phyloP scores from a whole-genome alignment of 64 coral and sea anemone species.

The Astreopora myriophthalma region DNA sequence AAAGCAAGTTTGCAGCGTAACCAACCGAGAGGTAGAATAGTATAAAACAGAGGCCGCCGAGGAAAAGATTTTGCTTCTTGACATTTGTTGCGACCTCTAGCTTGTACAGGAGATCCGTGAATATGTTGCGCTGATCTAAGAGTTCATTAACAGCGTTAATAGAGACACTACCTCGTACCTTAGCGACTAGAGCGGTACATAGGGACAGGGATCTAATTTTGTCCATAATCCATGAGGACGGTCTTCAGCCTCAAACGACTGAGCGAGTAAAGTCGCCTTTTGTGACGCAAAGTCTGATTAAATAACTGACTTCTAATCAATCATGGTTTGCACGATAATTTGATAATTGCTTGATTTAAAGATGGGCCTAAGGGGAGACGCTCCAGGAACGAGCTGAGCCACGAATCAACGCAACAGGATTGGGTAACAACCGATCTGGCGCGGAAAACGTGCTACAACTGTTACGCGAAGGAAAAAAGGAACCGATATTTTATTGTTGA shows the following conservation, averaged over 20 bases:
- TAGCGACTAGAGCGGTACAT: neutral
- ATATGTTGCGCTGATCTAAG: conserved; percentile 70
- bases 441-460: too few species aligned
- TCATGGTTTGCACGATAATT: neutral
- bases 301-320: neutral
- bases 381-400: too few species aligned
- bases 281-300: neutral
- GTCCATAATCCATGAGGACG: conserved; percentile 42
- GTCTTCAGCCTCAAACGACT: neutral
- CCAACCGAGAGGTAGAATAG: conserved; percentile 83
- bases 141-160: conserved; percentile 3
- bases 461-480: too few species aligned
- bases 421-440: too few species aligned
- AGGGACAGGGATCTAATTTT: neutral
- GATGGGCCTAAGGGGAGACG: too few species aligned
- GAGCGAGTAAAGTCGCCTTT: neutral
- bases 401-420: too few species aligned
- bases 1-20: conserved; percentile 78
- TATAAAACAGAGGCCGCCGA: conserved; percentile 66
- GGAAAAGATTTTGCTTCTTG: conserved; percentile 63
- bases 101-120: conserved; percentile 77
- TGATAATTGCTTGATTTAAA: neutral
- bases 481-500: too few species aligned
- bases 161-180: conserved; percentile 1
- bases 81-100: conserved; percentile 78